Evolutionary conservation across 1,140 invertebrate species (phyloP).

Genomic region (Ips nitidus): DNA sequence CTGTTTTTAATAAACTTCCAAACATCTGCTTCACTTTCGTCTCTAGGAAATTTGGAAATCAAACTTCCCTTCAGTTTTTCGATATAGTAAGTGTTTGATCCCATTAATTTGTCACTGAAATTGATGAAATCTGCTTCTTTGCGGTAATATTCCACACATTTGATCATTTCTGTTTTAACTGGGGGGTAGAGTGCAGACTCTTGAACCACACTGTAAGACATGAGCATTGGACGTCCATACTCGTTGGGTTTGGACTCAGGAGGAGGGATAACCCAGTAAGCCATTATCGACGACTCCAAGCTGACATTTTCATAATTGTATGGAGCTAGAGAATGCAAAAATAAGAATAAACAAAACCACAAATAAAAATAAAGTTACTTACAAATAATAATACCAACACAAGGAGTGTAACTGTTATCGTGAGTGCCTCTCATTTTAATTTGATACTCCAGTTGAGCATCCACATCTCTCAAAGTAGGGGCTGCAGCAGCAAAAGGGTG

Average conservation of each 20-base stretch:
- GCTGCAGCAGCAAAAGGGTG: constrained; percentile 86
- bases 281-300: constrained; percentile 77
- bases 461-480: constrained; percentile 86
- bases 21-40: constrained; percentile 64
- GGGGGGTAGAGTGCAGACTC: constrained; percentile 81
- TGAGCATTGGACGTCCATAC: constrained; percentile 86
- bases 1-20: constrained; percentile 64
- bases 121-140: constrained; percentile 75
- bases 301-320: constrained; percentile 79
- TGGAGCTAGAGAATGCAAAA: constrained; percentile 67
- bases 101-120: constrained; percentile 74
- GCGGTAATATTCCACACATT: constrained; percentile 82
- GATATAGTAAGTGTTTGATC: constrained; percentile 68
- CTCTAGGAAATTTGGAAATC: constrained; percentile 65
- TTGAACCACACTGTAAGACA: constrained; percentile 81
- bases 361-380: constrained; percentile 48
- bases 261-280: constrained; percentile 94
- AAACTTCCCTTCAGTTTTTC: constrained; percentile 75
- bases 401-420: constrained; percentile 88
- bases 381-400: constrained; percentile 92
- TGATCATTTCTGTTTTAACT: constrained; percentile 83
- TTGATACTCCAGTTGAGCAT: constrained; percentile 92
- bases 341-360: too few relatives aligned
- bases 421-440: constrained; percentile 89
- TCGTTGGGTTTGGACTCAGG: constrained; percentile 87